phyloP scores from a whole-genome alignment of 2,797 vertebrate species.

The Rhabdophis nuchalis region DNA sequence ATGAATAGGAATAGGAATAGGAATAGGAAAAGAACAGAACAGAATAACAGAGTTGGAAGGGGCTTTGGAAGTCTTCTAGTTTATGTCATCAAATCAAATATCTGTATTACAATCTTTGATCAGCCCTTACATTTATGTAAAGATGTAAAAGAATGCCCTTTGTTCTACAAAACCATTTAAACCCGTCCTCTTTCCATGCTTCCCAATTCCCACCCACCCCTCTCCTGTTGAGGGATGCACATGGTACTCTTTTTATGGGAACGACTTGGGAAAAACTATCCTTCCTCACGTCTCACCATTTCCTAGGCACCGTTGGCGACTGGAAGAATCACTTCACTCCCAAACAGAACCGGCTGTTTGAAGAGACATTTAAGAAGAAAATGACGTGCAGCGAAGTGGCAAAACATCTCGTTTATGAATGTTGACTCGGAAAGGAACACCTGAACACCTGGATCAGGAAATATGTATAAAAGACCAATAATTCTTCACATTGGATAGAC shows the following conservation, averaged over 20 bases:
- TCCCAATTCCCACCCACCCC: neutral
- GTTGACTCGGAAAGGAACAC: slow-evolving; percentile 40
- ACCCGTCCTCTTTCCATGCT: neutral
- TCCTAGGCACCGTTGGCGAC: slow-evolving; percentile 70
- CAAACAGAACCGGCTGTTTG: slow-evolving; percentile 70
- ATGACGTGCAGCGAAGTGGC: slow-evolving; percentile 73
- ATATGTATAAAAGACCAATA: neutral
- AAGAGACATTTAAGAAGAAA: slow-evolving; percentile 71
- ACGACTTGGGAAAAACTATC: neutral
- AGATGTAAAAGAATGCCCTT: neutral
- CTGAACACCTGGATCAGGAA: neutral
- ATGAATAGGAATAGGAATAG: no score
- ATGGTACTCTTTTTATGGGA: neutral
- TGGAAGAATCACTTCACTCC: slow-evolving; percentile 77
- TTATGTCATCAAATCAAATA: no score
- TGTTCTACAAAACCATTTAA: neutral
- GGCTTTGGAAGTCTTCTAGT: no score
- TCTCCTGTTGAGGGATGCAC: neutral
- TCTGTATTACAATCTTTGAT: no score
- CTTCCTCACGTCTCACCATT: slow-evolving; percentile 22
- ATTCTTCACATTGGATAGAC: neutral
- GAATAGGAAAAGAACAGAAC: no score
- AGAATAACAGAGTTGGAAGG: no score
- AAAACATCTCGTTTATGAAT: slow-evolving; percentile 62
- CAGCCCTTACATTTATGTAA: no score